Evolutionary conservation across 1,140 invertebrate species (phyloP).

Genomic region (Sinonovacula constricta): DNA sequence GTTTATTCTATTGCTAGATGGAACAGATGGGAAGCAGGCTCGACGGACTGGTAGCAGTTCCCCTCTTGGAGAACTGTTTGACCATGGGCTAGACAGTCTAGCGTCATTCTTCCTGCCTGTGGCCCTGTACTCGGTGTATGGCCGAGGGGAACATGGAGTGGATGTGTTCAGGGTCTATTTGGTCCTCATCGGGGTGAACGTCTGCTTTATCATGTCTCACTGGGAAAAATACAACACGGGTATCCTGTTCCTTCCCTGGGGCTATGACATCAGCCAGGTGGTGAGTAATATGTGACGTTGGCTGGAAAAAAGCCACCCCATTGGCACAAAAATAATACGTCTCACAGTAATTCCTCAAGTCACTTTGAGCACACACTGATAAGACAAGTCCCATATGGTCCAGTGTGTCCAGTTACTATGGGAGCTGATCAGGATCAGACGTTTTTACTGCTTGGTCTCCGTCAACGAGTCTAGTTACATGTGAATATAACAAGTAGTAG

Average conservation of each 20-base stretch:
- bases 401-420: no score
- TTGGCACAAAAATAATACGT: no score
- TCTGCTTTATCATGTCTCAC: constrained; percentile 96
- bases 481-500: no score
- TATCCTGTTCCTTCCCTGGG: constrained; percentile 96
- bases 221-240: constrained; percentile 99
- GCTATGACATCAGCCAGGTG: constrained; percentile 96
- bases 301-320: no score
- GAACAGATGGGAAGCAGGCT: constrained; percentile 82
- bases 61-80: constrained; percentile 81
- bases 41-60: constrained; percentile 79
- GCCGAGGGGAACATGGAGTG: constrained; percentile 82
- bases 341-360: no score
- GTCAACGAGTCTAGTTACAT: no score
- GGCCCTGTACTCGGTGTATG: constrained; percentile 95
- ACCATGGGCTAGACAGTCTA: constrained; percentile 83
- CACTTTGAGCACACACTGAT: no score
- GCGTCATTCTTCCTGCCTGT: constrained; percentile 94
- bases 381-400: no score
- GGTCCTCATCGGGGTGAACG: constrained; percentile 92
- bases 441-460: no score
- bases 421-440: no score
- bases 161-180: constrained; percentile 82
- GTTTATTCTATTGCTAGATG: constrained; percentile 78
- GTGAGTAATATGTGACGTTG: no score